These are phyloP conservation scores for Channa maculata DNA, from an alignment of 2,113 vertebrate species.

Conservation along the genomic window DNA sequence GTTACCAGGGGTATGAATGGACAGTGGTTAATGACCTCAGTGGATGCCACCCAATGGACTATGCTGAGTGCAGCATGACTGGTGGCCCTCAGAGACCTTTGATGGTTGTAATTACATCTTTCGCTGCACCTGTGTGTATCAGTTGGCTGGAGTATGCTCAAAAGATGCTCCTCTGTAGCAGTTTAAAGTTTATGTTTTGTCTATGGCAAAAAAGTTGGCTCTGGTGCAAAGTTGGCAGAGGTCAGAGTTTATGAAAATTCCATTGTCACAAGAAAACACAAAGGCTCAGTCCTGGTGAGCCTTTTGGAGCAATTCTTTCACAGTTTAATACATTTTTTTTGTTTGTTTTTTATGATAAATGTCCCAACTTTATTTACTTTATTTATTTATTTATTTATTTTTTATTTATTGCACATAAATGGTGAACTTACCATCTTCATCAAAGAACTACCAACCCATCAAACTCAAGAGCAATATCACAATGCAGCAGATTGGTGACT, in stretches of 20 bases:
- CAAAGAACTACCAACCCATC: constrained; percentile 3
- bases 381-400: too few species aligned
- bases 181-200: constrained; percentile 81
- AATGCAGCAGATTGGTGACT: constrained; percentile 41
- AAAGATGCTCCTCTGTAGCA: constrained; percentile 31
- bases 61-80: constrained; percentile 63
- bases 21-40: constrained; percentile 44
- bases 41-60: constrained; percentile 54
- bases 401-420: constrained; percentile 67
- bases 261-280: constrained; percentile 42
- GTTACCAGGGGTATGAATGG: constrained; percentile 56
- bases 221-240: constrained; percentile 66
- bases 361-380: background rate
- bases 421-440: constrained; percentile 43
- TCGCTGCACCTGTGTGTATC: constrained; percentile 83
- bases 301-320: background rate
- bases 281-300: constrained; percentile 50
- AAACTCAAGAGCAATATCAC: constrained; percentile 10
- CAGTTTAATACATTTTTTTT: background rate
- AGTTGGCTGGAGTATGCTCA: constrained; percentile 72
- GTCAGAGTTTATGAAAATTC: constrained; percentile 76
- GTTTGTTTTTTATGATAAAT: background rate
- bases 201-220: constrained; percentile 16
- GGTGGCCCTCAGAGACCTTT: constrained; percentile 79
- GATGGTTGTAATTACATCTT: constrained; percentile 79